Evolutionary conservation across 2,113 vertebrate genomes (phyloP), one percentile per base, ranked within the genome.

Genomic region (Poeciliopsis turrubarensis): DNA sequence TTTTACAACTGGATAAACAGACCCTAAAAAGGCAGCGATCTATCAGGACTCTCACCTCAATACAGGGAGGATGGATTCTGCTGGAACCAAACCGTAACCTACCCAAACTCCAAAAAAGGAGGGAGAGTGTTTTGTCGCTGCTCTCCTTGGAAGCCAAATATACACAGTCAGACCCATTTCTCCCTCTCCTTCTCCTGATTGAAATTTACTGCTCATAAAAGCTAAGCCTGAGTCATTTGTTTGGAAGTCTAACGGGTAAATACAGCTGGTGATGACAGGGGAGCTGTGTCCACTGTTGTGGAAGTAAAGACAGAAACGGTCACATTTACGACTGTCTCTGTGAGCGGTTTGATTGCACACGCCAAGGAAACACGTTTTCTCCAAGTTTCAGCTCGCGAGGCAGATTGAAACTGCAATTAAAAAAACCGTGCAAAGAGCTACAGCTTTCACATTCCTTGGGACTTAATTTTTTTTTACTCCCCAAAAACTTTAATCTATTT

Each of bases 51-150:
- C 27, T 60, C 83, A 80, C 81, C 76, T 86, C 80, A 44, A 68
- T 77, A 70, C 71, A 37, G 65, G 81, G 75, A 86, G 70, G 67
- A 90, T 4, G 41, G 77, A 73, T 86, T 82, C 81, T 75, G 70
- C 63, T 82, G 63, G 77, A 76, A 71, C 51, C 27, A 75, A 73
- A 79, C 74, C 63, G 78, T 81, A 78, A 87, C 72, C 19, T 14
- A 26, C 47, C 72, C 34, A 0, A 81, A 57, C 69, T 91, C 93
- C 94, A 90, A 92, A 94, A 94, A 93, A 93, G 92, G 92, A 92
- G 68, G 91, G 74, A 82, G 91, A 92, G 89, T 26, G 62, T 77
- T 78, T 78, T 63, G 60, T 62, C 60, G 12, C 19, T n/a, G 51
- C 61, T 31, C 30, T 31, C 30, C 30, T 31, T 31, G 15, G 7